Evolutionary conservation across 2,888 invertebrate species (phyloP), one percentile per base, ranked within the genome.

Genomic region (Norana najaformis): DNA sequence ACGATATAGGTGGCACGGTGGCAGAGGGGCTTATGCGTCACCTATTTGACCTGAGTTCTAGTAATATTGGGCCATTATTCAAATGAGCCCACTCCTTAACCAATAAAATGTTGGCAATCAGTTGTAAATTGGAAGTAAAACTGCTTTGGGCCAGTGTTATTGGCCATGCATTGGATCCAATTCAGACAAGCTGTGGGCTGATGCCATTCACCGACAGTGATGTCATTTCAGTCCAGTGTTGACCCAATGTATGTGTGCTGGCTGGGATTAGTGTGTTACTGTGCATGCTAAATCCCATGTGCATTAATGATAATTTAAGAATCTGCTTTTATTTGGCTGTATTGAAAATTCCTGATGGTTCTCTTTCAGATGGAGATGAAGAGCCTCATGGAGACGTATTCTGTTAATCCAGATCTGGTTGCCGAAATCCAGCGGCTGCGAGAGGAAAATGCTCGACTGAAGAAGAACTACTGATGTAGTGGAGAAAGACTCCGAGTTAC

Each of bases 361-460:
- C 69, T 90, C 38, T 47, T 88, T 82, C 93, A 94, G 94, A 91
- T 90, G 38, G 93, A 94, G 90, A 91, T 93, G 89, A 90, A 90
- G 39, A 82, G 92, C 11, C 90, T 93, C 85, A 39, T 94, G 41
- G 92, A 93, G 90, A 92, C 93, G 39, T 93, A 93, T 91, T 93
- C 93, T 0, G 92, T 93, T n/a, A 94, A 94, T 89, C 92, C 92
- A 82, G 93, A 94, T 39, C 92, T 94, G n/a, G 88, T 93, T 35
- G 91, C 92, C 37, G 93, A 94, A 90, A 92, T 94, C 30, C 92
- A 93, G 89, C 91, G 92, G 90, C 91, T 94, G 39, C 91, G 93
- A 89, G 93, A 93, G 83, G 94, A 94, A 90, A 93, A 93, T 89
- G 93, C 92, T 91, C 91, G 92, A 89, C 91, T 94, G 39, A 93